Evolutionary conservation across 2,113 vertebrate species (phyloP).

Genomic region (Crotalus tigris): DNA sequence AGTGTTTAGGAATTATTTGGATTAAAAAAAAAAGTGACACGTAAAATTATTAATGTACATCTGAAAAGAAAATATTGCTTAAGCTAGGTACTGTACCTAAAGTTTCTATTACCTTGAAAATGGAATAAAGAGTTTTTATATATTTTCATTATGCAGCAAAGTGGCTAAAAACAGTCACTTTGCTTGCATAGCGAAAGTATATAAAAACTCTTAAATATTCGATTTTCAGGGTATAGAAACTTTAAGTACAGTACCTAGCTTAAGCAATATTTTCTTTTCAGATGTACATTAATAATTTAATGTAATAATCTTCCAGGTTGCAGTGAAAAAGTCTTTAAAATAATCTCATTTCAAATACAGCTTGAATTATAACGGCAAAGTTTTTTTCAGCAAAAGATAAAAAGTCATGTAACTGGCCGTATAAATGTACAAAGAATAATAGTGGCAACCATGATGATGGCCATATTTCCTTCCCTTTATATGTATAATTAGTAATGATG

Average conservation of each 20-base stretch:
- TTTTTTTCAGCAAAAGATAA: neutral
- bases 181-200: neutral
- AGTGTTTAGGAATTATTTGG: neutral
- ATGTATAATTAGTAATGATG: neutral
- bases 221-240: neutral
- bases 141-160: neutral
- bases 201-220: neutral
- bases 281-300: neutral
- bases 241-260: neutral
- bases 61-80: rapidly evolving
- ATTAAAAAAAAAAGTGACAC: neutral
- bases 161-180: neutral
- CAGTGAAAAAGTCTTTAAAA: neutral
- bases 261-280: neutral
- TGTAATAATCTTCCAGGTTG: neutral
- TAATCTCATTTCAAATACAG: neutral
- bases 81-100: neutral
- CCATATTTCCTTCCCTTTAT: neutral
- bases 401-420: neutral
- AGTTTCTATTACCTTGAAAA: too few species aligned
- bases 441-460: neutral
- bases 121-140: neutral
- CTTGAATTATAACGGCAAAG: neutral
- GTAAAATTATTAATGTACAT: neutral
- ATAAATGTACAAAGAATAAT: neutral